Base-by-base conservation (phyloP, 2,888 invertebrate genomes). In the Chrysomela aeneicollis region DNA sequence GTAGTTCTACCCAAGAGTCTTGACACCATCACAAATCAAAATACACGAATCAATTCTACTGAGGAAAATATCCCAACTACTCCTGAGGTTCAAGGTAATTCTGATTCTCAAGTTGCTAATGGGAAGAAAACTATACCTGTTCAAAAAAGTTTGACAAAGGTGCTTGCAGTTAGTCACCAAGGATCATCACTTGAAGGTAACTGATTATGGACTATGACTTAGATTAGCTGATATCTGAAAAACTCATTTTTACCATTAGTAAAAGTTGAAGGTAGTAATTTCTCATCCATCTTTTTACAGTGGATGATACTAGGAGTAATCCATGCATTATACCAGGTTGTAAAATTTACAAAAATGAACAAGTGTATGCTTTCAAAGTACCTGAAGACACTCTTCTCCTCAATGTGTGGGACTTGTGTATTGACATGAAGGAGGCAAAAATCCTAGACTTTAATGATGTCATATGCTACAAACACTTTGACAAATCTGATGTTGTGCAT, bases 381-480 rank as follows among this genome's bases (percentile, higher is more conserved):
- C 65, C 65, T 4, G 9, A 15, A 19, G 53, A 65, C 19, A 22
- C 26, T 22, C 58, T 49, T 18, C 35, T 61, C 22, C 54, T 21
- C 10, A 52, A 61, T 35, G n/a, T 65, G 18, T 65, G 65, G 65
- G 50, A 54, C 12, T 15, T 65, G n/a, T 53, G 58, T 15, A 61
- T 65, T 46, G 50, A 54, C 32, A 58, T 37, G 12, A 5, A 8
- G 18, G 53, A 54, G 0, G 22, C 18, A 55, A 49, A 19, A 35
- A 9, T 2, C 17, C 54, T 65, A 26, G 12, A 21, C 22, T 55
- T 42, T 42, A 42, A 55, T 8, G 37, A 55, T 22, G 55, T 55
- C 4, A 17, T 61, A 10, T 65, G 65, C 47, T 58, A 61, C 10
- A 52, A 61, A 50, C 65, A 65, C 19, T 65, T 65, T 47, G 26